phyloP scores from a whole-genome alignment of 2,888 invertebrate genomes.

The Perdita meconis region DNA sequence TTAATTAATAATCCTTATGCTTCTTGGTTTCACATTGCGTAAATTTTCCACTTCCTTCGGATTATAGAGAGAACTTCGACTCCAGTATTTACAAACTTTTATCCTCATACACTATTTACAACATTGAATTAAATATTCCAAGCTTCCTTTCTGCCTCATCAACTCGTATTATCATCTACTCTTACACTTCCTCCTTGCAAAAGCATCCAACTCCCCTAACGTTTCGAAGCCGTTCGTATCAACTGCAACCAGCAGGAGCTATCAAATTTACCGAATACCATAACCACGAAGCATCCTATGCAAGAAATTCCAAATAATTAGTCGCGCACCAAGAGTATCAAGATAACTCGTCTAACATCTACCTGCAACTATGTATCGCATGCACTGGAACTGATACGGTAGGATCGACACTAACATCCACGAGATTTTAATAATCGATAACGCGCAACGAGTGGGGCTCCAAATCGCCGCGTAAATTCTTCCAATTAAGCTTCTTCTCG shows the following conservation, averaged over 20 bases:
- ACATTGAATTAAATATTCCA: too few relatives aligned
- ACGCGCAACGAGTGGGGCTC: conserved; percentile 15
- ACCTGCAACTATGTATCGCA: not conserved
- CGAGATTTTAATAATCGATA: conserved; percentile 34
- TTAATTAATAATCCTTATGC: too few relatives aligned
- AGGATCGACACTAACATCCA: conserved; percentile 33
- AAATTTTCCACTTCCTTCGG: too few relatives aligned
- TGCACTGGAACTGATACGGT: conserved; percentile 9
- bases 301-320: not conserved
- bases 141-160: too few relatives aligned
- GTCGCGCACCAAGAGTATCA: not conserved
- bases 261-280: not conserved
- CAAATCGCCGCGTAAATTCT: conserved; percentile 37
- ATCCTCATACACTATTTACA: too few relatives aligned
- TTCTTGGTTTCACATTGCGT: too few relatives aligned
- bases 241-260: not conserved
- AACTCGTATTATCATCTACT: too few relatives aligned
- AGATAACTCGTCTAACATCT: not conserved
- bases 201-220: too few relatives aligned
- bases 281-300: not conserved
- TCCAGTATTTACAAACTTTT: not conserved
- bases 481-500: conserved; percentile 33
- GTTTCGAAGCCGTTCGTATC: too few relatives aligned
- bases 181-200: too few relatives aligned
- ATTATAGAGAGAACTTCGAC: too few relatives aligned